Base-by-base conservation (phyloP, 2,797 vertebrate genomes). In the Monodelphis domestica region DNA sequence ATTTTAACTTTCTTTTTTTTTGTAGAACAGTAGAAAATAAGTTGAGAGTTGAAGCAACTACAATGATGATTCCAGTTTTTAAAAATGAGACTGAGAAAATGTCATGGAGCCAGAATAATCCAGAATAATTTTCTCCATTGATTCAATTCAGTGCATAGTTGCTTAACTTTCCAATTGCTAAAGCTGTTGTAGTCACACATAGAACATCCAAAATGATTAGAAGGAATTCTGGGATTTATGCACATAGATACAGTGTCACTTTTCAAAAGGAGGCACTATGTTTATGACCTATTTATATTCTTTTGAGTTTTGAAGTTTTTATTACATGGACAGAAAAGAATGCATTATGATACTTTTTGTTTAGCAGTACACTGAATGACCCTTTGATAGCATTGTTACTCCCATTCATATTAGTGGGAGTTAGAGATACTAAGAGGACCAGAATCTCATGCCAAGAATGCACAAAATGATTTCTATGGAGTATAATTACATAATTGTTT, bases 51-150 rank as follows among this genome's bases (percentile, higher is more conserved):
- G 78, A 96, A 87, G 14, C 92, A 52, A 30, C 33, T 26, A 14
- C 93, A 87, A 91, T 92, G 96, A 95, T 95, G 94, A 95, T 78
- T 94, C 93, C 87, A 56, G 57, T 94, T 96, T 95, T 55, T 63
- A 93, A 96, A 96, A 78, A 7, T 54, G 53, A 90, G 92, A 96
- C 91, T 96, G 90, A 95, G 94, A 96, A 96, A 94, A 92, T 90
- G 54, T 78, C 95, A 97, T 95, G 91, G 59, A 88, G 54, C 91
- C 95, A 95, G 57, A 88, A 54, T 95, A 95, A 93, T 95, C 93
- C 95, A 96, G 96, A 96, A 96, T 96, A 90, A 94, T 95, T 96
- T 96, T 95, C 96, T 97, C 94, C 95, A 96, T 96, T 95, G 94
- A 96, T 95, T 87, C 94, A 94, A 94, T 94, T 95, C 93, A 94